These are phyloP conservation scores for Holacanthella duospinosa DNA, from an alignment of 2,888 invertebrate genomes.

Conservation along the genomic window DNA sequence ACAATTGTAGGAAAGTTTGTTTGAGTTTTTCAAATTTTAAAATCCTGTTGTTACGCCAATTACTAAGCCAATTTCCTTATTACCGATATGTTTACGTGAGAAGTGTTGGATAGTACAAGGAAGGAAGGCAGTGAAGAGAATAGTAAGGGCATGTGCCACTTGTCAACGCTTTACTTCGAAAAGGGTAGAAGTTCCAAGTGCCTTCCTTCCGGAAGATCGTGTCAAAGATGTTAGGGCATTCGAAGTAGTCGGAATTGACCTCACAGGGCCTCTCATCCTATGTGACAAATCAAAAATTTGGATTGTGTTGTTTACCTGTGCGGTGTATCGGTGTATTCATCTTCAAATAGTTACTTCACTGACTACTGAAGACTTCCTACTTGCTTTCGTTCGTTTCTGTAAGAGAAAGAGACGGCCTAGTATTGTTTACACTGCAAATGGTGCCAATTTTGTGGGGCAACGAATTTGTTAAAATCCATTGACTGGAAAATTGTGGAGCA, in stretches of 20 bases:
- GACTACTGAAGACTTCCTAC: conserved; percentile 38
- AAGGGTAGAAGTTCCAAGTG: not conserved
- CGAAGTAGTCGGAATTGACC: conserved; percentile 39
- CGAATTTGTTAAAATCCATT: conserved; percentile 45
- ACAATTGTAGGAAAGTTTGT: no score
- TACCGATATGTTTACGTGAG: no score
- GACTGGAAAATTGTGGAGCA: conserved; percentile 43
- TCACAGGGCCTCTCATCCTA: conserved; percentile 40
- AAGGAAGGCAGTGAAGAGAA: not conserved
- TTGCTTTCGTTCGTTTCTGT: conserved; percentile 39
- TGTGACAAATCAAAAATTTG: conserved; percentile 37
- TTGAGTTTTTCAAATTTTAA: no score
- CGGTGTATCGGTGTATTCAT: conserved; percentile 40
- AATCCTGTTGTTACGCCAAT: no score
- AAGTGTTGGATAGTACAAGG: not conserved
- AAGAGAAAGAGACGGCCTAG: conserved; percentile 39
- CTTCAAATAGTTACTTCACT: conserved; percentile 40
- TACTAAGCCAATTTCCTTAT: no score
- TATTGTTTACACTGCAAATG: conserved; percentile 41
- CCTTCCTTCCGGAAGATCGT: conserved; percentile 38
- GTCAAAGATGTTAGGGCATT: conserved; percentile 36
- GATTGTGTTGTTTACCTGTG: conserved; percentile 41
- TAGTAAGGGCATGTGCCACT: not conserved
- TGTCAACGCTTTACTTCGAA: not conserved
- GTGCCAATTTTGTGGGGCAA: conserved; percentile 41